Evolutionary conservation across 2,888 invertebrate species (phyloP).

Genomic region (Hirtodrosophila histrioides): DNA sequence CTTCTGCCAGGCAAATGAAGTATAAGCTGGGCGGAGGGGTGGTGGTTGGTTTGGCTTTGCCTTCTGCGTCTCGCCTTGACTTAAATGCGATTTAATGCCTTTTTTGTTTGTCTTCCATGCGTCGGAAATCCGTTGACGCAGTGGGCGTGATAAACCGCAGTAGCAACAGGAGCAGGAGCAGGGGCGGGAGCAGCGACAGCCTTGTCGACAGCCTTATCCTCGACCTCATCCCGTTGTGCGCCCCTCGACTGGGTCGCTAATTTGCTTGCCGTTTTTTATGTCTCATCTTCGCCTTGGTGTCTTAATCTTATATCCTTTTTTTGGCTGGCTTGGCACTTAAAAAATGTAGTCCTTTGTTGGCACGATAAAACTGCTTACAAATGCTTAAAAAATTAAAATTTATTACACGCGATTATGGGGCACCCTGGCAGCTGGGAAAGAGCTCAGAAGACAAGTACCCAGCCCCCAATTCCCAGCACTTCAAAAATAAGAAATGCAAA

Average conservation of each 20-base stretch:
- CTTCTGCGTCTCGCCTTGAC: slow-evolving; percentile 57
- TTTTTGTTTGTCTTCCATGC: slow-evolving; percentile 81
- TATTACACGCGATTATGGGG: slow-evolving; percentile 78
- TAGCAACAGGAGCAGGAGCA: slow-evolving; percentile 1
- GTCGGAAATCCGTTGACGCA: slow-evolving; percentile 76
- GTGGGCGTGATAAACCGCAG: slow-evolving; percentile 77
- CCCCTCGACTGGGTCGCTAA: slow-evolving; percentile 56
- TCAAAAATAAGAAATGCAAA: slow-evolving; percentile 55
- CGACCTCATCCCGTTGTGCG: slow-evolving; percentile 11
- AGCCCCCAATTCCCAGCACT: background rate
- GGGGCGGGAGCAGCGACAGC: slow-evolving; percentile 13
- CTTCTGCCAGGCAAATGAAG: slow-evolving; percentile 48
- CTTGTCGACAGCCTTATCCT: slow-evolving; percentile 29
- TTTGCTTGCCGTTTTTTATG: slow-evolving; percentile 74
- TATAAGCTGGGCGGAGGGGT: slow-evolving; percentile 39
- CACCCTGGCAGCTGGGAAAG: slow-evolving; percentile 9
- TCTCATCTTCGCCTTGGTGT: slow-evolving; percentile 62
- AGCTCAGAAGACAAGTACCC: slow-evolving; percentile 15
- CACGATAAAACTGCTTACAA: slow-evolving; percentile 79
- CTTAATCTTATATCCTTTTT: slow-evolving; percentile 79
- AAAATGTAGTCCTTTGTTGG: slow-evolving; percentile 75
- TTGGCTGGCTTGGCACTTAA: slow-evolving; percentile 71
- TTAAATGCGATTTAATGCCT: slow-evolving; percentile 82
- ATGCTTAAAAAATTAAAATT: slow-evolving; percentile 82
- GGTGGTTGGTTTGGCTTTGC: slow-evolving; percentile 29